Percentiles rank a stretch among this genome's conserved stretches.
Conservation (phyloP, 2,797 vertebrate genomes). For the Caiman crocodilus region DNA sequence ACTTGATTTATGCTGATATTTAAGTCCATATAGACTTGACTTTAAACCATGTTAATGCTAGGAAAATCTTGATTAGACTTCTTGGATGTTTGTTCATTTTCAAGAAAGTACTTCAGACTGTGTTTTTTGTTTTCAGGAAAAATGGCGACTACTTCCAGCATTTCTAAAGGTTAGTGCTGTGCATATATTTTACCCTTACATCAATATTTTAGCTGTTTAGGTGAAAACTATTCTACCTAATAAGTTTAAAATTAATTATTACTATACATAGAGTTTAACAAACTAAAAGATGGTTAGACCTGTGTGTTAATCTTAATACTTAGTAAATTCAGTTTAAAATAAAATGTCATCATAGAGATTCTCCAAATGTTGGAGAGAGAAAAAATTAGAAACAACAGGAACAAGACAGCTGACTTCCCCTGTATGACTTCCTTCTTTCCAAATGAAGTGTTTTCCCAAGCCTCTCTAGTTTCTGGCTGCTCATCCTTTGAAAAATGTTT, state of each 20-base stretch:
- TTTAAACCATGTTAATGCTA: background rate
- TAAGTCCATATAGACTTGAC: background rate
- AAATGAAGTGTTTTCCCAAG: background rate
- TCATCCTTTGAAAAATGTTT: background rate
- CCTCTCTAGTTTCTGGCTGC: background rate
- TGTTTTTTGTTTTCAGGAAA: constrained; percentile 87
- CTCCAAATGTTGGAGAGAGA: background rate
- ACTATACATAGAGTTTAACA: background rate
- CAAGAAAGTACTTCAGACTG: constrained; percentile 2
- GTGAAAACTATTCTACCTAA: background rate
- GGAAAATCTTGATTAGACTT: background rate
- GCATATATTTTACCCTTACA: background rate
- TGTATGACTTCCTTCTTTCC: background rate
- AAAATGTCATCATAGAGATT: background rate
- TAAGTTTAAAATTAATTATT: background rate
- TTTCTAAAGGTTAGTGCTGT: constrained; percentile 91
- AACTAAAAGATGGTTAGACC: background rate
- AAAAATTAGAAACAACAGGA: background rate
- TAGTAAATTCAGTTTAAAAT: background rate
- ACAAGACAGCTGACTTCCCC: background rate
- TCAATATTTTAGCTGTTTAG: background rate
- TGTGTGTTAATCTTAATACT: background rate
- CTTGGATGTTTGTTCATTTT: background rate
- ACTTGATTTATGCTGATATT: background rate
- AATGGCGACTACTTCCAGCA: constrained; percentile 98